Evolutionary conservation across 2,888 invertebrate genomes (phyloP).

Genomic region (Melipona beecheii): DNA sequence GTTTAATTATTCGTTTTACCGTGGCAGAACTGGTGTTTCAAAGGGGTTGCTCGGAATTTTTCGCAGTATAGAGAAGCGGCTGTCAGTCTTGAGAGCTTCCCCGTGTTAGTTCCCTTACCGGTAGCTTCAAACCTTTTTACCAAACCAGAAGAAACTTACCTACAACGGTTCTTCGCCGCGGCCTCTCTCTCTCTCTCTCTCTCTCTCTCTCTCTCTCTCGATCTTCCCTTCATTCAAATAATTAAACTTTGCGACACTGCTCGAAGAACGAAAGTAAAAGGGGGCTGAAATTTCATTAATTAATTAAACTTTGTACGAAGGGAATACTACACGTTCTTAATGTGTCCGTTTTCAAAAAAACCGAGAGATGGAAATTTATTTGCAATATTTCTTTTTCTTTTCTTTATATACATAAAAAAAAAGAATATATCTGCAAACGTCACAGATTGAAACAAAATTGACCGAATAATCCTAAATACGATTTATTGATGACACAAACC

Average conservation of each 20-base stretch:
- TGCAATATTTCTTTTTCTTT: too few species aligned
- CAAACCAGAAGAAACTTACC: slow-evolving; percentile 30
- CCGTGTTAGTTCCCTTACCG: slow-evolving; percentile 10
- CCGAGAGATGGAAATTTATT: too few species aligned
- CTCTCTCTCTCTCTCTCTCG: not conserved
- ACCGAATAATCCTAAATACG: too few species aligned
- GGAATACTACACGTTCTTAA: not conserved
- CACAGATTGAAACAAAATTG: too few species aligned
- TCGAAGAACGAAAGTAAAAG: not conserved
- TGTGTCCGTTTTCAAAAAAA: too few species aligned
- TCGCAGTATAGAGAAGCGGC: slow-evolving; percentile 11
- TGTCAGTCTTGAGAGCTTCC: slow-evolving; percentile 31
- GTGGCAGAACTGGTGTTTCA: slow-evolving; percentile 20
- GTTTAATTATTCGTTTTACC: slow-evolving; percentile 31
- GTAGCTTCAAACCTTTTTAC: slow-evolving; percentile 20
- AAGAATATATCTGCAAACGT: too few species aligned
- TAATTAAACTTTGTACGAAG: too few species aligned
- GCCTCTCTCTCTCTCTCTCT: not conserved
- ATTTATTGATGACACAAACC: too few species aligned
- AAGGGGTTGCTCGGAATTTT: slow-evolving; percentile 36
- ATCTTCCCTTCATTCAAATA: slow-evolving; percentile 8
- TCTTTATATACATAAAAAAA: too few species aligned
- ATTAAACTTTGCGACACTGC: slow-evolving; percentile 18
- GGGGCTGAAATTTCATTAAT: not conserved
- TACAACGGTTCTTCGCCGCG: not conserved